Percentiles rank a stretch among this genome's conserved stretches.
These are phyloP conservation scores for Octonoba sinensis DNA, from an alignment of 2,888 invertebrate genomes.

Conservation along the genomic window DNA sequence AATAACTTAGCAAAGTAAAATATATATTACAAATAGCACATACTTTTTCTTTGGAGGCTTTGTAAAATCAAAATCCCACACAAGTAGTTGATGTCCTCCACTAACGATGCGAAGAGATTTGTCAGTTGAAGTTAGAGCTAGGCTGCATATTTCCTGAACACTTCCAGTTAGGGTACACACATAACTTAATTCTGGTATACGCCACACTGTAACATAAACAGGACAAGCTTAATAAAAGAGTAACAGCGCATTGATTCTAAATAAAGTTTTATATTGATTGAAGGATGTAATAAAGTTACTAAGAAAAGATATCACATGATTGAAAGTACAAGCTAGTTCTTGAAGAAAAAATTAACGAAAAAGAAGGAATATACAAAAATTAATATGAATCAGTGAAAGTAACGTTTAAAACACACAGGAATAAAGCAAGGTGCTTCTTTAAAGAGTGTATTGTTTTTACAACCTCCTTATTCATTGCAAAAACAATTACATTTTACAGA, in stretches of 20 bases:
- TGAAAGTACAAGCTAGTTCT: neutral
- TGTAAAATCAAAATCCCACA: constrained; percentile 51
- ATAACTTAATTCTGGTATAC: constrained; percentile 46
- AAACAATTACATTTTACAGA: no score
- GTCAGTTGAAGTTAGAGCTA: constrained; percentile 19
- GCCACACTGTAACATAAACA: constrained; percentile 40
- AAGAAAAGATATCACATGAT: no score
- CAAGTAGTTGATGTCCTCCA: constrained; percentile 46
- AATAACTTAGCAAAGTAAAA: no score
- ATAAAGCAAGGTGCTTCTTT: neutral
- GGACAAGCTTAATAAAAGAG: neutral
- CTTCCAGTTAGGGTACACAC: constrained; percentile 48
- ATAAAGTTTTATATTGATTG: no score
- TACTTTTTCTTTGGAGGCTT: constrained; percentile 35
- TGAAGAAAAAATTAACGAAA: neutral
- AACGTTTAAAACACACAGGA: no score
- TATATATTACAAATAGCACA: no score
- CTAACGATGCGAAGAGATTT: constrained; percentile 33
- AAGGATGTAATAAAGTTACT: no score
- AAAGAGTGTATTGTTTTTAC: neutral
- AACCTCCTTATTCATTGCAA: neutral
- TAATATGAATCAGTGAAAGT: no score
- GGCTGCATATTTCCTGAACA: constrained; percentile 34
- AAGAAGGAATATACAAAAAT: neutral
- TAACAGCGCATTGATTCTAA: no score